phyloP scores from a whole-genome alignment of 2,797 vertebrate genomes.

The Cyclura pinguis region DNA sequence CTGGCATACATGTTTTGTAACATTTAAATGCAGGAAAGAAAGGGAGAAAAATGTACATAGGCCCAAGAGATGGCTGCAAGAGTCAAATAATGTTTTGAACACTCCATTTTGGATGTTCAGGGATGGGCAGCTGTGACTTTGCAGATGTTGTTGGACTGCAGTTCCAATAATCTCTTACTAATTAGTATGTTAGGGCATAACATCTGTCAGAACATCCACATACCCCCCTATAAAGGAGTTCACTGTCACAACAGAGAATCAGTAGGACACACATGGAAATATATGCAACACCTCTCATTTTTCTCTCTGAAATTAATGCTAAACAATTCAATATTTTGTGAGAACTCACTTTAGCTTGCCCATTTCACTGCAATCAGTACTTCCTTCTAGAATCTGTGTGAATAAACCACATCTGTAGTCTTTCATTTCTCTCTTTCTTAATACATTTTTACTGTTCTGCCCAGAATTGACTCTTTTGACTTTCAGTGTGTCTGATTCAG shows the following conservation, averaged over 20 bases:
- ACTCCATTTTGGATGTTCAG: not conserved
- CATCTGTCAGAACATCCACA: no score
- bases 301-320: not conserved
- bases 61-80: not conserved
- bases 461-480: no score
- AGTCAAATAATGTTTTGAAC: not conserved
- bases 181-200: no score
- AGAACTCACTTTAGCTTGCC: no score
- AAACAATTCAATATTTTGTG: not conserved
- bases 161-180: no score
- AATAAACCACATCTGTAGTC: not conserved
- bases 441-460: not conserved
- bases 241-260: no score
- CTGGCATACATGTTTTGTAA: not conserved
- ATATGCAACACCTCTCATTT: not conserved
- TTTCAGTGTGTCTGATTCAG: no score
- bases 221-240: no score
- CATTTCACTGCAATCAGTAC: not conserved
- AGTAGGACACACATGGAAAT: not conserved
- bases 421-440: not conserved
- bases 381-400: not conserved
- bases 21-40: not conserved
- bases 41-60: not conserved
- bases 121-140: no score
- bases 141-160: no score